Base-by-base conservation (phyloP, 2,113 vertebrate genomes). In the Notarius lentiginosus region DNA sequence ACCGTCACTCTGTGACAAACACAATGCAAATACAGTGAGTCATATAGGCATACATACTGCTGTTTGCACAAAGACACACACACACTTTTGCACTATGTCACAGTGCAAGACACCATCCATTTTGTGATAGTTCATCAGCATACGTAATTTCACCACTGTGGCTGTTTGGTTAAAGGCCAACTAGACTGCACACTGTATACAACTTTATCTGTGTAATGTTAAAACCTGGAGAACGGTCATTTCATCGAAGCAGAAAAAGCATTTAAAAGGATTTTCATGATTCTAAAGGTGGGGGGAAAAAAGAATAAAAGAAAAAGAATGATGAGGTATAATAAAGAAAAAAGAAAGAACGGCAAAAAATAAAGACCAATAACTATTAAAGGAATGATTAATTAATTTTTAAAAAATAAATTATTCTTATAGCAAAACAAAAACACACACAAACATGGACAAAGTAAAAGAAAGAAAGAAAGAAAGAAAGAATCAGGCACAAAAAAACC, bases 1-100 rank as follows among this genome's bases (percentile, higher is more conserved):
- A 90, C 81, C 76, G 84, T 55, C 83, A 22, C 49, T 80, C 73
- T 24, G 75, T 88, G 89, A 86, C 89, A 81, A 84, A 76, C 85
- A 61, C 22, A 88, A 75, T 63, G 86, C 77, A 89, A 68, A 86
- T 56, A 24, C 70, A 55, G 22, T 41, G 72, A 87, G 24, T 34
- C 14, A 81, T 63, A 79, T 34, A 60, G 49, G 84, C 68, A 88
- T 85, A 89, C 82, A 73, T 34, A 73, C 12, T 82, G 1, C 41
- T 12, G 51, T 77, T 30, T 86, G 66, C 68, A 87, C 73, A 88
- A 77, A 34, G 6, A 77, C 63, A 65, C 80, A 87, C 79, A 68
- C 51, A n/a, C 8, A 85, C 51, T 77, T 24, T 77, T 73, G 66
- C 27, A 58, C 14, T 17, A 61, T 66, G 66, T 56, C 60, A 79